Evolutionary conservation across 2,888 invertebrate genomes (phyloP).

Genomic region (Polymixis lichenea): DNA sequence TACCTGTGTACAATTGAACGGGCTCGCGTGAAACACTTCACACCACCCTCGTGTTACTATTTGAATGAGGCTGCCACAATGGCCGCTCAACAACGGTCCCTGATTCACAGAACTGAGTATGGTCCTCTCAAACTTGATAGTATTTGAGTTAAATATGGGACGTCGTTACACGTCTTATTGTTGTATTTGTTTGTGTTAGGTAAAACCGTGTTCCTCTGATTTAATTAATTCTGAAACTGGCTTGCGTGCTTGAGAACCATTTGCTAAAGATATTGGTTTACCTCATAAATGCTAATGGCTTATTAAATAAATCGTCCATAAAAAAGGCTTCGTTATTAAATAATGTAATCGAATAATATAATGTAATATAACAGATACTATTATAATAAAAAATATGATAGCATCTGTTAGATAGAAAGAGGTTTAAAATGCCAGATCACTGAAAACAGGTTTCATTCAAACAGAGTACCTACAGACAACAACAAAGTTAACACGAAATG

Average conservation of each 20-base stretch:
- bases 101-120: constrained; percentile 61
- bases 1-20: constrained; percentile 66
- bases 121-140: constrained; percentile 55
- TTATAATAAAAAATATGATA: not conserved
- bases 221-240: constrained; percentile 36
- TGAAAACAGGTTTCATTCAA: constrained; percentile 24
- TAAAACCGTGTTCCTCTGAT: constrained; percentile 20
- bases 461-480: constrained; percentile 2
- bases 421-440: not conserved
- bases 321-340: constrained; percentile 34
- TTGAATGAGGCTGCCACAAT: constrained; percentile 66
- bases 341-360: constrained; percentile 13
- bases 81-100: constrained; percentile 51
- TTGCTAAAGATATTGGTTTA: constrained; percentile 23
- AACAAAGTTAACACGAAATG: constrained; percentile 6
- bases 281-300: constrained; percentile 44
- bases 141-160: constrained; percentile 40
- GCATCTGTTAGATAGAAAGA: not conserved
- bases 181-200: constrained; percentile 26
- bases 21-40: constrained; percentile 61
- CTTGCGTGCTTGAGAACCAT: constrained; percentile 29
- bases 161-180: constrained; percentile 17
- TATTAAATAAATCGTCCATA: constrained; percentile 27
- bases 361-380: not conserved
- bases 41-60: constrained; percentile 63